Evolutionary conservation across 1,140 invertebrate species (phyloP).

Genomic region (Euglossa dilemma): DNA sequence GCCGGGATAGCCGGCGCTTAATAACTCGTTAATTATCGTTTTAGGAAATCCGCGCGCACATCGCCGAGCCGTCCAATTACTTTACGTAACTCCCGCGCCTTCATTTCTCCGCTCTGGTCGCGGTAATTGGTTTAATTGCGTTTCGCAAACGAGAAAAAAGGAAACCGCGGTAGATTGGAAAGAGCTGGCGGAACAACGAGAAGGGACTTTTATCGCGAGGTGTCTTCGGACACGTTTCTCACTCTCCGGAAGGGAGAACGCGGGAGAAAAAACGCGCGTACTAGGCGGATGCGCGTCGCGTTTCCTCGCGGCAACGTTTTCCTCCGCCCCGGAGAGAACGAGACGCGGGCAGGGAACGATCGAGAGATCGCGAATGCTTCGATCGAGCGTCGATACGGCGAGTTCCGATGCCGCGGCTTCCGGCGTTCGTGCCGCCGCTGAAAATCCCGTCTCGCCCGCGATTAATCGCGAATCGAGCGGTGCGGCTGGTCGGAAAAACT

Average conservation of each 20-base stretch:
- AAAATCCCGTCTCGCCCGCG: background rate
- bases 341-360: too few species aligned
- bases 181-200: slow-evolving; percentile 32
- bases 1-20: slow-evolving; percentile 76
- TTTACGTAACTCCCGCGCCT: slow-evolving; percentile 78
- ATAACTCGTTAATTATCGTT: slow-evolving; percentile 84
- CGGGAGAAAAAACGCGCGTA: background rate
- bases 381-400: background rate
- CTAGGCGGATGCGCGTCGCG: background rate
- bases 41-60: slow-evolving; percentile 80
- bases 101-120: slow-evolving; percentile 76
- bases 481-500: background rate
- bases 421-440: too few species aligned
- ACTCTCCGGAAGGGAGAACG: background rate
- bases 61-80: slow-evolving; percentile 76
- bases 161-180: slow-evolving; percentile 42
- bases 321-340: too few species aligned
- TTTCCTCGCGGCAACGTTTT: background rate
- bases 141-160: slow-evolving; percentile 64
- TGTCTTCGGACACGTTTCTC: slow-evolving; percentile 5
- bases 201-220: slow-evolving; percentile 32
- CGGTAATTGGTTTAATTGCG: slow-evolving; percentile 82
- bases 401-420: too few species aligned
- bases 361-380: background rate
- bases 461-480: slow-evolving; percentile 3